Base-by-base conservation (phyloP, 2,797 vertebrate genomes). In the Dicrostonyx torquatus region DNA sequence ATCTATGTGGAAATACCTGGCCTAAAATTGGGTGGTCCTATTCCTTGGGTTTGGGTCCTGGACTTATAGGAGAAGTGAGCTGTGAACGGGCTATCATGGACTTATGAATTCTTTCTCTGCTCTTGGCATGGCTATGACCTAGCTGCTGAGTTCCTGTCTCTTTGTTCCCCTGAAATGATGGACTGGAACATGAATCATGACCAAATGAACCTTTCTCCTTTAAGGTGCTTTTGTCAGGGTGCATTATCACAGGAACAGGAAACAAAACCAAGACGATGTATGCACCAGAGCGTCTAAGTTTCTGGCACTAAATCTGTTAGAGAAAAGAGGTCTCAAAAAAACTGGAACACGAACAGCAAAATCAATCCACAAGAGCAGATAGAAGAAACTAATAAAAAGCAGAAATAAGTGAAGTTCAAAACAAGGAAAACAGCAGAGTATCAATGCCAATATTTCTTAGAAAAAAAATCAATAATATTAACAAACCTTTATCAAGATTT, bases 371-470 rank as follows among this genome's bases (percentile, higher is more conserved):
- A 72, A 5, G 55, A 58, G 24, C 45, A 94, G 58, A 91, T 78
- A n/a, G 64, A 91, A 93, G 24, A 37, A 83, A 79, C 53, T 66
- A 93, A 82, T 76, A 55, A 86, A 77, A n/a, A 77, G 7, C 24
- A 84, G 72, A 95, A 95, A 84, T 50, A 84, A 87, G n/a, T 89
- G 43, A 75, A 82, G 77, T 5, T 91, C 50, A 84, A 95, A 86
- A 64, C 1, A 90, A 53, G 15, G 13, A 73, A 92, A 95, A 95
- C 22, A 79, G 26, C 76, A 88, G 43, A 87, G 94, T 95, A 64
- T 79, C 70, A 91, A 53, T 53, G 11, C 20, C 82, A 40, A 2
- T 62, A 48, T 73, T 93, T 77, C 55, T 96, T 94, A 77, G 60
- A 20, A 53, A 55, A 55, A 80, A 43, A 80, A 85, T 66, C 50